Conservation (phyloP, 2,888 invertebrate species). For the Sesia bembeciformis region DNA sequence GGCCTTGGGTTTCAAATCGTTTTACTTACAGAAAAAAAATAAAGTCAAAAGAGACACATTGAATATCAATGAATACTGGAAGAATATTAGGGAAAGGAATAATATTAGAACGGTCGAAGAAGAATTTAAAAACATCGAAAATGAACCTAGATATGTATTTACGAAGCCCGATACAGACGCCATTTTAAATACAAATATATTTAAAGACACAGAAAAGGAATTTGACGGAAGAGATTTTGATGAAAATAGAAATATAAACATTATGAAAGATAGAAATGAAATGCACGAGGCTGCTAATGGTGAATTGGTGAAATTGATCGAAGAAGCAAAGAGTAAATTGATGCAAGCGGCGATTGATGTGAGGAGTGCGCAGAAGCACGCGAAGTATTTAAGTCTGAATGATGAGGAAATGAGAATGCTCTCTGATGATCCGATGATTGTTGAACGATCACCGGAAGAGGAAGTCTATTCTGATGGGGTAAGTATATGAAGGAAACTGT, state of each 20-base stretch:
- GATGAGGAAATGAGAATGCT: slow-evolving; percentile 50
- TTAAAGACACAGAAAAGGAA: neutral
- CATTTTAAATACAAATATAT: neutral
- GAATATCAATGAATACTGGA: slow-evolving; percentile 25
- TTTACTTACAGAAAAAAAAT: slow-evolving; percentile 51
- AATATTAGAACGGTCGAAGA: slow-evolving; percentile 24
- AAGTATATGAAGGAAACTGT: slow-evolving; percentile 7
- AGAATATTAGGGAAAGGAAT: slow-evolving; percentile 15
- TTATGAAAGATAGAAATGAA: neutral
- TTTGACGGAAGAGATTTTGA: neutral
- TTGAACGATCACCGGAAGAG: slow-evolving; percentile 30
- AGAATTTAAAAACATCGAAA: neutral
- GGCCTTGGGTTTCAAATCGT: slow-evolving; percentile 79
- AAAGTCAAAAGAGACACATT: slow-evolving; percentile 6
- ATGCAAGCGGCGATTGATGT: slow-evolving; percentile 6
- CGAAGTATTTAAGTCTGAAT: slow-evolving; percentile 24
- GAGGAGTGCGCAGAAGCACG: neutral
- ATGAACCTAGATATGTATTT: neutral
- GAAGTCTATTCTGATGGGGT: slow-evolving; percentile 60
- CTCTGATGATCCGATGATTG: slow-evolving; percentile 37
- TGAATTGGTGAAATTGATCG: neutral
- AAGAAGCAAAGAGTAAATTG: slow-evolving; percentile 6
- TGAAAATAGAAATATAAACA: neutral
- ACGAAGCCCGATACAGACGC: neutral
- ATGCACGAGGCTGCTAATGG: neutral